These are phyloP conservation scores for Sebastiscus tertius DNA, from an alignment of 2,797 vertebrate species.

Conservation along the genomic window DNA sequence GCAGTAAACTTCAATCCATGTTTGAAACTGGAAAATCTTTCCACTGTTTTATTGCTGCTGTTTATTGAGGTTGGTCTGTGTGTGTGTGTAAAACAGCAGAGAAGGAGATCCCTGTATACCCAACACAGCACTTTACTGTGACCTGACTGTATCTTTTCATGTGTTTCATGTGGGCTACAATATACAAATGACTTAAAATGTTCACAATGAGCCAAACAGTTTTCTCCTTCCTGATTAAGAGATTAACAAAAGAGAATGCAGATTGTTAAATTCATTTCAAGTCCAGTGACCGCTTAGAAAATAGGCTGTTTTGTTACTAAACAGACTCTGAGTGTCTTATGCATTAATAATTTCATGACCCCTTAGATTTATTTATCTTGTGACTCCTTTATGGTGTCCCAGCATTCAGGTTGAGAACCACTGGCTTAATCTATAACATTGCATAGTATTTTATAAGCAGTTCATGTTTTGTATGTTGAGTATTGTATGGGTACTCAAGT, in stretches of 20 bases:
- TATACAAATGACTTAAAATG: background rate
- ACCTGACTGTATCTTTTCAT: background rate
- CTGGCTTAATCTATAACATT: background rate
- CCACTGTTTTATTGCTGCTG: background rate
- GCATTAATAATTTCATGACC: background rate
- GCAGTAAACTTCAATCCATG: slow-evolving; percentile 4
- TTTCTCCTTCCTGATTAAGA: background rate
- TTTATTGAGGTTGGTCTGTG: background rate
- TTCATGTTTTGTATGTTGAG: background rate
- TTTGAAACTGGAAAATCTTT: slow-evolving; percentile 1
- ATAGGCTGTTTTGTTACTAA: background rate
- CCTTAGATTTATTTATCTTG: background rate
- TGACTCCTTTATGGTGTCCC: background rate
- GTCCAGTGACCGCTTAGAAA: background rate
- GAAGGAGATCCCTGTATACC: background rate
- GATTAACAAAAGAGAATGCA: background rate
- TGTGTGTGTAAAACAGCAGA: background rate
- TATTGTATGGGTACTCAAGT: background rate
- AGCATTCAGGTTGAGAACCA: background rate
- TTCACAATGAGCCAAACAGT: background rate
- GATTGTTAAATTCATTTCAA: background rate
- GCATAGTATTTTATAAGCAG: background rate
- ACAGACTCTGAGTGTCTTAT: background rate
- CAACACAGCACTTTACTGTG: background rate
- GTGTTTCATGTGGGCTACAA: background rate